Evolutionary conservation across 2,888 invertebrate species (phyloP).

Genomic region (Lypha dubia): DNA sequence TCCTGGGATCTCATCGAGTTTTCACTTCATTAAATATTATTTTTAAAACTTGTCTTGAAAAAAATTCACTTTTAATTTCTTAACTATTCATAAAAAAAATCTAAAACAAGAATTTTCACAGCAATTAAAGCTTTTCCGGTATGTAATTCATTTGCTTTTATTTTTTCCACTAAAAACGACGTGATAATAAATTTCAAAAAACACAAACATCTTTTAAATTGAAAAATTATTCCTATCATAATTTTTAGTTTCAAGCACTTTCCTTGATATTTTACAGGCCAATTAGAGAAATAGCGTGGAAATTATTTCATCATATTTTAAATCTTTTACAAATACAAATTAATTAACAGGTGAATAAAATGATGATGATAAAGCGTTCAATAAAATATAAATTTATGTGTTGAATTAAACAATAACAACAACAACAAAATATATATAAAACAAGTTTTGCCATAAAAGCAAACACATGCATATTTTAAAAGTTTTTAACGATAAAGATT

Average conservation of each 20-base stretch:
- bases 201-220: background rate
- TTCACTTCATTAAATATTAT: no score
- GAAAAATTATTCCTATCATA: background rate
- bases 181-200: background rate
- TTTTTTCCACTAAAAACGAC: background rate
- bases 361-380: slow-evolving; percentile 36
- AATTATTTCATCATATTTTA: slow-evolving; percentile 37
- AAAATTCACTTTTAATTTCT: no score
- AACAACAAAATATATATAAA: slow-evolving; percentile 17
- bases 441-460: slow-evolving; percentile 32
- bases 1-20: no score
- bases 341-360: slow-evolving; percentile 49
- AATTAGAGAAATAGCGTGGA: slow-evolving; percentile 18
- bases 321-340: slow-evolving; percentile 28
- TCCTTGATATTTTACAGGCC: slow-evolving; percentile 12
- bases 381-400: slow-evolving; percentile 24
- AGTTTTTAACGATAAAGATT: slow-evolving; percentile 39
- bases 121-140: background rate
- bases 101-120: background rate
- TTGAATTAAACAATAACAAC: slow-evolving; percentile 11
- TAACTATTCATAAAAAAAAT: no score
- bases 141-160: background rate
- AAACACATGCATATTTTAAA: slow-evolving; percentile 5
- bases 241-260: background rate
- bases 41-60: no score